Evolutionary conservation across 2,113 vertebrate species (phyloP), one percentile per base, ranked within the genome.

Genomic region (Lepus americanus): DNA sequence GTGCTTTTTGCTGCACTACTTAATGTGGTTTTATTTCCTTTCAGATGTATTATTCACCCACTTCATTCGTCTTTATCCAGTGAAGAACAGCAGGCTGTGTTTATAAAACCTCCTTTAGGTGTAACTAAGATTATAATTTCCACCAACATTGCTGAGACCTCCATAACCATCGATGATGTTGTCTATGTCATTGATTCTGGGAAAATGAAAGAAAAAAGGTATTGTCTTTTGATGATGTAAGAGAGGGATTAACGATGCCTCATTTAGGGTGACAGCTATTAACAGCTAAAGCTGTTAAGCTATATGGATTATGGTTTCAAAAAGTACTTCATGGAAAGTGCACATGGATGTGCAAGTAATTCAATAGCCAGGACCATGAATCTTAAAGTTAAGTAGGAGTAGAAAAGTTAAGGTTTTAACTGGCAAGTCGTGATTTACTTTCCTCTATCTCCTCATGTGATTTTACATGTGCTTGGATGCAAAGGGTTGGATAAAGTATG

Each of bases 151-250:
- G 99, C 99, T 3, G 99, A 99, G 97, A 99, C 99, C 0, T 99
- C 99, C 10, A 98, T 99, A 86, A 99, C 99, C 97, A 99, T 99
- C 0, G 99, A 99, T 74, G 99, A 99, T 12, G 98, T 99, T 55
- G 99, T 99, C 6, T 99, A 99, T 63, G 99, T 99, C 95, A 99
- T 99, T 11, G 99, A 99, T 97, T 99, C 98, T 0, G 99, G 99
- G 53, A 99, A 99, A 97, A 99, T 99, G 99, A 99, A 99, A 96
- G 99, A 99, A 97, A 99, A 99, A 86, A 99, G 99, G 99, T 99
- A 98, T 95, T 74, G 79, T 92, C 31, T 69, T 89, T 51, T 31
- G 70, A 63, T 66, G 22, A 20, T 64, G 14, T 78, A 19, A 77
- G 51, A 78, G 64, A 73, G 33, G 44, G 80, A 13, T 39, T 78